Evolutionary conservation across 2,888 invertebrate species (phyloP).

Genomic region (Phymatocera aterrima): DNA sequence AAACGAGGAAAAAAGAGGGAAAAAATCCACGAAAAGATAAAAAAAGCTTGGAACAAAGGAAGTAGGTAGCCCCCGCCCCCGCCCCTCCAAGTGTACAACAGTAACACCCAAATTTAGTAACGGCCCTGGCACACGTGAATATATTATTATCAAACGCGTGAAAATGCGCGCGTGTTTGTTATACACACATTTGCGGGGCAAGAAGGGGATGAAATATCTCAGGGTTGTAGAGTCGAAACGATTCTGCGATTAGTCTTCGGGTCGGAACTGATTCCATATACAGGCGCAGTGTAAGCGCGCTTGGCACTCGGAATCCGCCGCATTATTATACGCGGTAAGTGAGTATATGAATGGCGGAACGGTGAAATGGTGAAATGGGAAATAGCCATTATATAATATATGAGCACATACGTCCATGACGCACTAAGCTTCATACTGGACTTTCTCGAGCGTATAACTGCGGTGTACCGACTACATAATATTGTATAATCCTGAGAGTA

Average conservation of each 20-base stretch:
- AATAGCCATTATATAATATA: not conserved
- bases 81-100: too few relatives aligned
- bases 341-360: slow-evolving; percentile 5
- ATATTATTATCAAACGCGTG: not conserved
- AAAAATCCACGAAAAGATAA: too few relatives aligned
- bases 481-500: not conserved
- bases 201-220: slow-evolving; percentile 18
- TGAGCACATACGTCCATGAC: not conserved
- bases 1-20: not conserved
- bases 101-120: slow-evolving; percentile 26
- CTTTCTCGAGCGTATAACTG: not conserved
- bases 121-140: slow-evolving; percentile 30
- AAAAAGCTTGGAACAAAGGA: slow-evolving; percentile 6
- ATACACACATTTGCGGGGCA: not conserved
- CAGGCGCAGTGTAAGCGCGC: not conserved
- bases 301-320: slow-evolving; percentile 21
- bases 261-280: slow-evolving; percentile 29
- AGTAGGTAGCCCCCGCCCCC: too few relatives aligned
- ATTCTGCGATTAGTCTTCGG: slow-evolving; percentile 7
- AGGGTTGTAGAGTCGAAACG: slow-evolving; percentile 14
- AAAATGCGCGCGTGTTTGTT: too few relatives aligned
- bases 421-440: not conserved
- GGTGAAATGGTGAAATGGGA: not conserved
- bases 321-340: not conserved
- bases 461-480: not conserved